Evolutionary conservation across 2,888 invertebrate genomes (phyloP).

Genomic region (Ichneumoninae sp.): DNA sequence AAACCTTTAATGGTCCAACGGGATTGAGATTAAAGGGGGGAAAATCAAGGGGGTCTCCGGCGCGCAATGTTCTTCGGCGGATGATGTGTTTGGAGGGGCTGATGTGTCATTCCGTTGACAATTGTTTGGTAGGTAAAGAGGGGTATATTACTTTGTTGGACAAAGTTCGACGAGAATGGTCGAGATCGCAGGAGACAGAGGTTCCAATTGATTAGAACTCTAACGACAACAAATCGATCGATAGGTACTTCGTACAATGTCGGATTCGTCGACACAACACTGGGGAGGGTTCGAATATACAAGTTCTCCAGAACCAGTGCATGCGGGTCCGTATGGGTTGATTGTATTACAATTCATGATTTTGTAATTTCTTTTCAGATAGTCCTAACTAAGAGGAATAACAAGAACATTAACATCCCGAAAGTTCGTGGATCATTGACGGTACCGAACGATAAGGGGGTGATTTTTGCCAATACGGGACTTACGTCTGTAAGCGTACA

Average conservation of each 20-base stretch:
- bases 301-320: constrained; percentile 44
- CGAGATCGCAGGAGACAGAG: neutral
- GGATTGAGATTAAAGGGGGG: neutral
- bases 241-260: constrained; percentile 5
- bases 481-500: constrained; percentile 95
- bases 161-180: neutral
- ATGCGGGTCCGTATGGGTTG: constrained; percentile 14
- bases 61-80: neutral
- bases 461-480: constrained; percentile 77
- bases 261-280: neutral
- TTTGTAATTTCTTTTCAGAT: constrained; percentile 12
- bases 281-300: constrained; percentile 12
- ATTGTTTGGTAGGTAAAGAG: neutral
- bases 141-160: constrained; percentile 7
- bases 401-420: neutral
- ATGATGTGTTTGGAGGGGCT: neutral
- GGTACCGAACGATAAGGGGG: constrained; percentile 46
- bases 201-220: constrained; percentile 6
- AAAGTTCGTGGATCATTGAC: neutral
- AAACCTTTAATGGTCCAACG: neutral
- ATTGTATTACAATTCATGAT: neutral
- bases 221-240: constrained; percentile 9
- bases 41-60: neutral
- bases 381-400: constrained; percentile 9
- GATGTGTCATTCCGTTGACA: neutral